phyloP scores from a whole-genome alignment of 1,140 invertebrate species.

The Zaprionus vittiger region DNA sequence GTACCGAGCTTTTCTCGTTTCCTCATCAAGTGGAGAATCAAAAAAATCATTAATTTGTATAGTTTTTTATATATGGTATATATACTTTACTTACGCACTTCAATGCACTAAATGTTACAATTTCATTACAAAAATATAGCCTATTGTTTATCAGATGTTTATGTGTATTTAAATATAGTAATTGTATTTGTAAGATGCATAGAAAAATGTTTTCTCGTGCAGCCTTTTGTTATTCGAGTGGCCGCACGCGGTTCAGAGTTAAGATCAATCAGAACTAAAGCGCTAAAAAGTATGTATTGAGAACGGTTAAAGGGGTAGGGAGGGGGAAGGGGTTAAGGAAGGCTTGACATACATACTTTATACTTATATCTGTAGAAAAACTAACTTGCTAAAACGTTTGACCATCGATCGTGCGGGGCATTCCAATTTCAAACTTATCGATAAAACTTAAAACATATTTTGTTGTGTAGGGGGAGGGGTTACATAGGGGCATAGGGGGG shows the following conservation, averaged over 20 bases:
- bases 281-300: conserved; percentile 12
- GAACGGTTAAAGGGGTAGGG: background rate
- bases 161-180: conserved; percentile 44
- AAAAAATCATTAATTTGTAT: conserved; percentile 8
- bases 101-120: conserved; percentile 73
- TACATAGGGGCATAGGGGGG: background rate
- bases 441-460: conserved; percentile 46
- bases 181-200: conserved; percentile 51
- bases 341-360: conserved; percentile 19
- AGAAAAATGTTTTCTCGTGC: conserved; percentile 54
- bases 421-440: conserved; percentile 46
- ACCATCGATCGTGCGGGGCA: conserved; percentile 46
- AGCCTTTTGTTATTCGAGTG: conserved; percentile 70
- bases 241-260: conserved; percentile 38
- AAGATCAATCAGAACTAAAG: conserved; percentile 23
- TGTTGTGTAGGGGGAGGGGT: conserved; percentile 13
- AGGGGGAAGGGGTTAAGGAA: background rate
- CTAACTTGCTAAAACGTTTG: conserved; percentile 34
- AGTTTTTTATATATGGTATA: conserved; percentile 40
- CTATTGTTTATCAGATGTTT: conserved; percentile 61
- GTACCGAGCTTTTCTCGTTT: background rate
- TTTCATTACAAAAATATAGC: conserved; percentile 81
- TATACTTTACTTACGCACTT: conserved; percentile 69
- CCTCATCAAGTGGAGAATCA: background rate
- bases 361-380: conserved; percentile 28